Percentiles rank a stretch among this genome's conserved stretches.
Conservation (phyloP, 2,888 invertebrate species). For the Odontocolon sp. region DNA sequence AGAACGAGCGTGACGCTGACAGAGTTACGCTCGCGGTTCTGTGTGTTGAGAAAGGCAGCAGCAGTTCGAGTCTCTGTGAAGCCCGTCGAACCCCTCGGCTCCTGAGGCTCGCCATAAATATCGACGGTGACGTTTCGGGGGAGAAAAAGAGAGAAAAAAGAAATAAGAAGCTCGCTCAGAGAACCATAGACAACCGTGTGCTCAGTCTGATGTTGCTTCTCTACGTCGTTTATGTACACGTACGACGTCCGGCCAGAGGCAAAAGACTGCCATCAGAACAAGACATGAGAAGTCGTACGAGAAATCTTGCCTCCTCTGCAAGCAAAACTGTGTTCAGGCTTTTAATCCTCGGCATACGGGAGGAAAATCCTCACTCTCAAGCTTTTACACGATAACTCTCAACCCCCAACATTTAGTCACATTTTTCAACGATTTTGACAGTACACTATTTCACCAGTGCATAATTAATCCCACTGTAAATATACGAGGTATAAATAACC, state of each 20-base stretch:
- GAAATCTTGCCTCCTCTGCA: too few species aligned
- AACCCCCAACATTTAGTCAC: too few species aligned
- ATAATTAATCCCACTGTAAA: too few species aligned
- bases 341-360: too few species aligned
- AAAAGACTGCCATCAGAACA: slow-evolving; percentile 62
- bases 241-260: slow-evolving; percentile 45
- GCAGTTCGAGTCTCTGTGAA: slow-evolving; percentile 58
- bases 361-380: too few species aligned
- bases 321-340: too few species aligned
- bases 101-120: slow-evolving; percentile 79
- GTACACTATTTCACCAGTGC: too few species aligned
- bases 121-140: slow-evolving; percentile 75
- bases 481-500: too few species aligned
- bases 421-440: too few species aligned
- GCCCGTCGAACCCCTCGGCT: slow-evolving; percentile 69
- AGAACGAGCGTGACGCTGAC: slow-evolving; percentile 73
- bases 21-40: slow-evolving; percentile 73
- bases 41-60: slow-evolving; percentile 47
- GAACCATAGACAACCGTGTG: slow-evolving; percentile 69
- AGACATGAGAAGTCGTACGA: slow-evolving; percentile 35
- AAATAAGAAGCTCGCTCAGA: slow-evolving; percentile 69
- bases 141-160: slow-evolving; percentile 55
- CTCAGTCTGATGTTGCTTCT: slow-evolving; percentile 55
- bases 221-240: slow-evolving; percentile 48
- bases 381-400: too few species aligned